Evolutionary conservation across 2,888 invertebrate genomes (phyloP), one percentile per base, ranked within the genome.

Genomic region (Aporophyla lueneburgensis): DNA sequence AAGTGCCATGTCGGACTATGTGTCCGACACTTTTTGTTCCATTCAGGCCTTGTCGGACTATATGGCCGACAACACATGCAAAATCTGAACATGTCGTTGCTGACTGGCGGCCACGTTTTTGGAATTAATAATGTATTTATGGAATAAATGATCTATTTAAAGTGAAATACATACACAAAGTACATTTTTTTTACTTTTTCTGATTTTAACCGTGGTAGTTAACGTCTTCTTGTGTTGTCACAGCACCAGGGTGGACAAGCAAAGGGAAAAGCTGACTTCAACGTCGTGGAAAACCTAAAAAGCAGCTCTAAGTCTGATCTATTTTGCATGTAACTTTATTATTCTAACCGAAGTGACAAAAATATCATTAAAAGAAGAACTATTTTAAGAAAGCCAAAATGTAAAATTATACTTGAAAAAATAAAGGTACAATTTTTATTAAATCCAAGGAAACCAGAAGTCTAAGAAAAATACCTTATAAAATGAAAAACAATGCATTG

Each of bases 271-370:
- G 49, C 40, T 43, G 66, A 43, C 40, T 40, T 43, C n/a, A 54
- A 27, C 7, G 14, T 51, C 21, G 51, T 53, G 24, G 7, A 40
- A 24, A 27, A 68, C 9, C 43, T 27, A 27, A 19, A 54, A 27
- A 61, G 59, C 65, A 72, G 71, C 78, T 78, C 53, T 27, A 46
- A 77, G 65, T 71, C 65, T 71, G 53, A 78, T 65, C 19, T 49
- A 61, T 54, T 27, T 78, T 49, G 58, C 46, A 61, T 53, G 10
- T 73, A 53, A 58, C 19, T 56, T 43, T 58, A 58, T 46, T 51
- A 43, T 58, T 14, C 14, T 46, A 14, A 21, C 51, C 24, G 0
- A 62, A 51, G 24, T 43, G 16, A 61, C 40, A 40, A 46, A 65
- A 19, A n/a, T 49, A 10, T 43, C 1, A 14, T 33, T 43, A 9